phyloP scores from a whole-genome alignment of 2,888 invertebrate species.

The Gymnoscelis rufifasciata region DNA sequence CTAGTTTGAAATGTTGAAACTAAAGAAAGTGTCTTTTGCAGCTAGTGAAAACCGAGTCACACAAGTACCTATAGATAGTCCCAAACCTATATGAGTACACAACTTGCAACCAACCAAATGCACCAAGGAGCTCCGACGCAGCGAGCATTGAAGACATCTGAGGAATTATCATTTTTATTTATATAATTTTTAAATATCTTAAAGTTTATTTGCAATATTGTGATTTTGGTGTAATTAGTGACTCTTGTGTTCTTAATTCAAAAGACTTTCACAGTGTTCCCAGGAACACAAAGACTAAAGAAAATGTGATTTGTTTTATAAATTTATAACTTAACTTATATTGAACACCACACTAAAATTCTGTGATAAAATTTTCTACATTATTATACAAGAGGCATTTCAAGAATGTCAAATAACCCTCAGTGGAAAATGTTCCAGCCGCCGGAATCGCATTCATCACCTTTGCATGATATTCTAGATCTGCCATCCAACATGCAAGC shows the following conservation, averaged over 20 bases:
- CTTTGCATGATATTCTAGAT: constrained; percentile 90
- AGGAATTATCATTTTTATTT: constrained; percentile 76
- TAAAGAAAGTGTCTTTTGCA: constrained; percentile 55
- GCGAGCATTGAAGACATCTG: constrained; percentile 95
- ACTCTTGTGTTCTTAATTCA: constrained; percentile 40
- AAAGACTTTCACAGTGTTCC: constrained; percentile 54
- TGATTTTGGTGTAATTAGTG: constrained; percentile 64
- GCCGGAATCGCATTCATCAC: constrained; percentile 90
- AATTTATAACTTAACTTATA: constrained; percentile 40
- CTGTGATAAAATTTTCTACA: constrained; percentile 74
- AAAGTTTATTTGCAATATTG: constrained; percentile 55
- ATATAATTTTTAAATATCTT: background rate
- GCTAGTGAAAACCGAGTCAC: constrained; percentile 55
- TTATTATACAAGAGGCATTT: constrained; percentile 56
- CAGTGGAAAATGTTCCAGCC: constrained; percentile 95
- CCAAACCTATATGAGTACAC: constrained; percentile 47
- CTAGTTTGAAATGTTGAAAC: constrained; percentile 26
- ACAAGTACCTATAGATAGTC: constrained; percentile 49
- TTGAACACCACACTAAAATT: constrained; percentile 58
- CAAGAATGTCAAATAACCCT: constrained; percentile 87
- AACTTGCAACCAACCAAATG: constrained; percentile 55
- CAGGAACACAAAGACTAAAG: constrained; percentile 54
- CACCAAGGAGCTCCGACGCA: constrained; percentile 84
- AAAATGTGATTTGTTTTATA: constrained; percentile 70
- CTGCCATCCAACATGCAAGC: constrained; percentile 78